A percentile compares a stretch with the other conserved stretches of the same genome.
These are phyloP conservation scores for Drosophila parabipectinata DNA, from an alignment of 1,140 invertebrate species.

Conservation along the genomic window DNA sequence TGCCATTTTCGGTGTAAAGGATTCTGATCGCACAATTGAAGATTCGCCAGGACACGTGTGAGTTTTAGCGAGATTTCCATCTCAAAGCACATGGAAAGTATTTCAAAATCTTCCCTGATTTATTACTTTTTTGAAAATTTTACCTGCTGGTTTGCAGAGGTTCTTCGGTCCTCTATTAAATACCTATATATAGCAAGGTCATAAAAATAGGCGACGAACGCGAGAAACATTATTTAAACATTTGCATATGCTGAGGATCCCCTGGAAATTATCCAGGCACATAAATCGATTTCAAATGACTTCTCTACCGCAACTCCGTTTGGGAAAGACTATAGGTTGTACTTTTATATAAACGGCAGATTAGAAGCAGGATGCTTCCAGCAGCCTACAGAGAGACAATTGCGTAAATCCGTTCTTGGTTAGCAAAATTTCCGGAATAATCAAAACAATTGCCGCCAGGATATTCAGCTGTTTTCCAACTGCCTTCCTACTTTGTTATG, in stretches of 20 bases:
- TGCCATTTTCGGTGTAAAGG: slow-evolving; percentile 47
- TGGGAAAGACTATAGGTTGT: neutral
- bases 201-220: slow-evolving; percentile 70
- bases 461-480: slow-evolving; percentile 29
- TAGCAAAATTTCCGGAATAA: slow-evolving; percentile 24
- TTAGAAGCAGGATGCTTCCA: neutral
- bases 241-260: slow-evolving; percentile 49
- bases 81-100: neutral
- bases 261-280: neutral
- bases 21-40: slow-evolving; percentile 38
- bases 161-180: slow-evolving; percentile 47
- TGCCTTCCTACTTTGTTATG: slow-evolving; percentile 8
- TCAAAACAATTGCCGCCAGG: slow-evolving; percentile 33
- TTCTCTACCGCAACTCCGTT: slow-evolving; percentile 52
- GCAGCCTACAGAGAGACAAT: slow-evolving; percentile 24
- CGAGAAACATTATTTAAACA: slow-evolving; percentile 62
- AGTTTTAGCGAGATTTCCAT: slow-evolving; percentile 50
- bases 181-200: slow-evolving; percentile 62
- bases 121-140: neutral
- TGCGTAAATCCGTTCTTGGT: slow-evolving; percentile 55
- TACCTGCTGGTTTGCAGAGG: slow-evolving; percentile 23
- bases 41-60: slow-evolving; percentile 32
- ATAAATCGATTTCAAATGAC: slow-evolving; percentile 74
- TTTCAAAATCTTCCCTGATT: neutral
- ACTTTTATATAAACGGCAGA: neutral